Evolutionary conservation across 2,888 invertebrate species (phyloP), one percentile per base, ranked within the genome.

Genomic region (Notocelia uddmanniana): DNA sequence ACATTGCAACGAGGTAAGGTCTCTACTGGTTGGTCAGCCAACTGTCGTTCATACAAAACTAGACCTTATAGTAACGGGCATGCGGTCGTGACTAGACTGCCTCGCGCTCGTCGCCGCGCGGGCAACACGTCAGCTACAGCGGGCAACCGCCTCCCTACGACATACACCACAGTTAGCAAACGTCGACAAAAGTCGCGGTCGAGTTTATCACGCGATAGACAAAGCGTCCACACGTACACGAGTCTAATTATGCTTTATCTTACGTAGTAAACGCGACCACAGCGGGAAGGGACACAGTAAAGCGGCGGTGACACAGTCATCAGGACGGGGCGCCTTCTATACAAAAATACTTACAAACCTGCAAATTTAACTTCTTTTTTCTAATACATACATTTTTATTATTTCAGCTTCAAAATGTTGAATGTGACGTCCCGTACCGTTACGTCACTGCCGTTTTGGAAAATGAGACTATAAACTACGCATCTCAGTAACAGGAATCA

Each of bases 41-140:
- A 37, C 1, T 9, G 55, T 9, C 31, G 31, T n/a, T 8, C 41
- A 34, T 54, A 67, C 54, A 45, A 60, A 59, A 23, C 13, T 67
- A 67, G 45, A 67, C 59, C 66, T 71, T 71, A 71, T 71, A 15
- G 54, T 26, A 37, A 21, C 45, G n/a, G 57, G 50, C 71, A 71
- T 67, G 71, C 71, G 58, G 66, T 15, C 13, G 63, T 1, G 48
- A 23, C 60, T 57, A 72, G 68, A 68, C 21, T 37, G 59, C 11
- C 68, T 72, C 72, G 55, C 72, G 72, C 34, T 41, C 66, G 41
- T 34, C 26, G 19, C 81, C 79, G 81, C 84, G 86, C 88, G 89
- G 89, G 90, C 92, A 93, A 84, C 92, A 93, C 78, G 85, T 91
- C 93, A 93, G 93, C 92, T 93, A 93, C 88, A 93, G 80, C 83